These are phyloP conservation scores for Agyllia agylla DNA, from an alignment of 2,888 invertebrate genomes.

Conservation along the genomic window DNA sequence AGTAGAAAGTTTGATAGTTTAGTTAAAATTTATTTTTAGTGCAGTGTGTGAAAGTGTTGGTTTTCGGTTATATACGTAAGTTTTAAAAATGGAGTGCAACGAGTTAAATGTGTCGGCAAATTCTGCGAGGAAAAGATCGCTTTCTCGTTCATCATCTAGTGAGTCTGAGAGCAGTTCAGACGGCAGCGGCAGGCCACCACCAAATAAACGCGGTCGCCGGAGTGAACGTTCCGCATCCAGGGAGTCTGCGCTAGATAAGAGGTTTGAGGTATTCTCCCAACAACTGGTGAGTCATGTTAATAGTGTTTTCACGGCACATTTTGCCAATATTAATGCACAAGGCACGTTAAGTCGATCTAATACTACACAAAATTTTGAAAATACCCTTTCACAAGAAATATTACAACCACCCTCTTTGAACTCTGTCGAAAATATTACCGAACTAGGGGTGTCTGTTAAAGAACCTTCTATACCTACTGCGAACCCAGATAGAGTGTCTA, in stretches of 20 bases:
- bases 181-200: neutral
- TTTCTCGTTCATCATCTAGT: neutral
- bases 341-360: neutral
- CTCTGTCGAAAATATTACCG: neutral
- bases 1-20: neutral
- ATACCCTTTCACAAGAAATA: neutral
- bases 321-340: neutral
- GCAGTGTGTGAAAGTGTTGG: neutral
- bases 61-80: neutral
- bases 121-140: neutral
- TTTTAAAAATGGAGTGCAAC: neutral
- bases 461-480: neutral
- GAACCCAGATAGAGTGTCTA: neutral
- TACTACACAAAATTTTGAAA: neutral
- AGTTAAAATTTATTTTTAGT: neutral
- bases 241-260: neutral
- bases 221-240: neutral
- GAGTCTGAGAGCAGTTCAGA: neutral
- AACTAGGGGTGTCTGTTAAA: neutral
- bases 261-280: constrained; percentile 47
- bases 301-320: neutral
- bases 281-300: constrained; percentile 59
- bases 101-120: neutral
- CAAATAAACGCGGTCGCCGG: neutral
- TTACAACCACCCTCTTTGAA: neutral